Evolutionary conservation across 2,797 vertebrate species (phyloP), one percentile per base, ranked within the genome.

Genomic region (Cynodonichthys magdalenae): DNA sequence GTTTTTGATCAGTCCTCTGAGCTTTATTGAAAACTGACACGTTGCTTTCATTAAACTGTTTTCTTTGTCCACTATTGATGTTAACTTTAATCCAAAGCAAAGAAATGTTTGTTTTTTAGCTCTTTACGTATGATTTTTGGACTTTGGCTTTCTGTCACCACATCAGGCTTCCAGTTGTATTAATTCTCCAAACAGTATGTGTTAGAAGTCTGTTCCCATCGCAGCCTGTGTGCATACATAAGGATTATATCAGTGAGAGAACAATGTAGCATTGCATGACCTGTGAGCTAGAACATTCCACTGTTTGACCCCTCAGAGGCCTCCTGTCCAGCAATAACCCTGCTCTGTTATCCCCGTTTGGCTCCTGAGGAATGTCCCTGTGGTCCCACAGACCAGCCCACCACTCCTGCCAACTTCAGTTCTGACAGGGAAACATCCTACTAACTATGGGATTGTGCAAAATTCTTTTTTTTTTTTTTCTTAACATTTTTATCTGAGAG

Each of bases 221-320:
- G 71, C 74, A 86, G 86, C 73, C 70, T 57, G 71, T 89, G 84
- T 88, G 70, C 82, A 84, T 81, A 86, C 80, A 83, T 80, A 85
- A 87, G 88, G 87, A 89, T 88, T 88, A 87, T 62, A 63, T 71
- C 50, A 66, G 54, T 53, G 41, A 64, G 77, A 69, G 85, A 82
- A 90, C 87, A 90, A 87, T 82, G 77, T 74, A 62, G 59, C 77
- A 71, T 80, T 84, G 81, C 90, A 77, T 84, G 90, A 90, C 89
- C 85, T 62, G 31, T 39, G 49, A 84, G 83, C 82, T 81, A 62
- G 89, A 92, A 92, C 90, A 91, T 93, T 93, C 91, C 92, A 70
- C 36, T 62, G 70, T 28, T 71, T 88, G 90, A 92, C 87, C 89
- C 81, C 78, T 77, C 59, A 0, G 70, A 77, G 85, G 81, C 81